A percentile compares a stretch with the other conserved stretches of the same genome.
phyloP scores from a whole-genome alignment of 2,797 vertebrate species.

The Clarias pachynema region DNA sequence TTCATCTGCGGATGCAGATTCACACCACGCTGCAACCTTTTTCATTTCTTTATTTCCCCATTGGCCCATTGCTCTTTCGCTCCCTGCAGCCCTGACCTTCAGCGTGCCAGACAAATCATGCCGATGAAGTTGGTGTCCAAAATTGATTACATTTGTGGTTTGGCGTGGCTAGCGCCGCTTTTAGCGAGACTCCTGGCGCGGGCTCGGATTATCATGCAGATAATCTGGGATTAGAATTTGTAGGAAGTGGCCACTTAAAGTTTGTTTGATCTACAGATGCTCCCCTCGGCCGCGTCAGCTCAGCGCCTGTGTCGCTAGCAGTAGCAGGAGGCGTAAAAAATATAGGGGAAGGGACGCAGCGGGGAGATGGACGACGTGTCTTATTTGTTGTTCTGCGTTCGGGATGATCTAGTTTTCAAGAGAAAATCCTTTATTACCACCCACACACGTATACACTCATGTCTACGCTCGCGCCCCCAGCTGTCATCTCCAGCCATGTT shows the following conservation, averaged over 20 bases:
- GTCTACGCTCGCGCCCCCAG: not conserved
- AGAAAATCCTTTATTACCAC: not conserved
- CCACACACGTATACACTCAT: not conserved
- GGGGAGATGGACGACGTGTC: not conserved
- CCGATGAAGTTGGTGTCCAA: constrained; percentile 46
- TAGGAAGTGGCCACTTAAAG: constrained; percentile 49
- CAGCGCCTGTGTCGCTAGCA: no score
- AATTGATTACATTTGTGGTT: constrained; percentile 50
- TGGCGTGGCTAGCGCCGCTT: constrained; percentile 42
- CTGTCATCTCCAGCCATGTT: constrained; percentile 26
- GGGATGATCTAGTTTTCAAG: constrained; percentile 38
- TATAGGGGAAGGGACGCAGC: constrained; percentile 28
- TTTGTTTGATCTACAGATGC: constrained; percentile 46
- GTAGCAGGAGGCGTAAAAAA: not conserved
- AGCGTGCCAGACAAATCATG: constrained; percentile 25
- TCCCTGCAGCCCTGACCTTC: constrained; percentile 27
- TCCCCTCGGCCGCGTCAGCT: not conserved
- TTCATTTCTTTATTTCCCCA: constrained; percentile 26
- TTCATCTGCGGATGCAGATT: constrained; percentile 16
- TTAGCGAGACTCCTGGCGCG: constrained; percentile 31
- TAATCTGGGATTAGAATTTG: constrained; percentile 67
- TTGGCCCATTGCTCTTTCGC: constrained; percentile 26
- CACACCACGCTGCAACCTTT: constrained; percentile 12
- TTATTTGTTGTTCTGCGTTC: constrained; percentile 8
- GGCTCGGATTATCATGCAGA: constrained; percentile 71